Evolutionary conservation across 2,888 invertebrate species (phyloP), one percentile per base, ranked within the genome.

Genomic region (Dexiosoma caninum): DNA sequence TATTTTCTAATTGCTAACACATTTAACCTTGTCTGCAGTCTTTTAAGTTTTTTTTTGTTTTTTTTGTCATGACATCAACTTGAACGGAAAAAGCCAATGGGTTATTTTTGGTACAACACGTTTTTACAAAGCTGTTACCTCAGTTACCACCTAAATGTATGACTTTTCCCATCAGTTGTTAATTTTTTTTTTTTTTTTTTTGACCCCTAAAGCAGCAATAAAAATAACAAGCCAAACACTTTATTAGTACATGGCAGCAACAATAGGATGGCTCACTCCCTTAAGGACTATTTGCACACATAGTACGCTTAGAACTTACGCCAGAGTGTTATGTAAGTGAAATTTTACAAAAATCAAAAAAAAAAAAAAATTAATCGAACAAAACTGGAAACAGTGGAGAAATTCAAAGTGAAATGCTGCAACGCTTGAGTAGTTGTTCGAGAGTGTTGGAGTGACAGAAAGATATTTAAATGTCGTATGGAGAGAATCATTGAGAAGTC

Each of bases 271-370:
- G 12, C 35, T 66, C 3, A 66, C 0, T 57, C 66, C 74, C 74
- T 75, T 16, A 66, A 66, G 74, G 21, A 40, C 40, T 40, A 27
- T 74, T 44, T 42, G 23, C 16, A 66, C 40, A 49, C 23, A 27
- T 27, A 27, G 27, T 27, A 57, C 46, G 30, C 12, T 21, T 37
- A 6, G 19, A 57, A 10, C 14, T 30, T 12, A n/a, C n/a, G n/a
- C n/a, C 12, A 57, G 16, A 42, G n/a, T 64, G 30, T 42, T 7
- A 14, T 14, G 42, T 10, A 44, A n/a, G 16, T 27, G 21, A 0
- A 7, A 1, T 8, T 19, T 14, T n/a, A n/a, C 2, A 51, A 16
- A 16, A 16, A 9, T 53, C 4, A 16, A 23, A n/a, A 10, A 23
- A 1, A 0, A 23, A 8, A 5, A 49, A 23, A 51, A 27, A 21